A percentile compares a stretch with the other conserved stretches of the same genome.
Evolutionary conservation across 2,113 vertebrate genomes (phyloP).

Genomic region (Otolemur garnettii): DNA sequence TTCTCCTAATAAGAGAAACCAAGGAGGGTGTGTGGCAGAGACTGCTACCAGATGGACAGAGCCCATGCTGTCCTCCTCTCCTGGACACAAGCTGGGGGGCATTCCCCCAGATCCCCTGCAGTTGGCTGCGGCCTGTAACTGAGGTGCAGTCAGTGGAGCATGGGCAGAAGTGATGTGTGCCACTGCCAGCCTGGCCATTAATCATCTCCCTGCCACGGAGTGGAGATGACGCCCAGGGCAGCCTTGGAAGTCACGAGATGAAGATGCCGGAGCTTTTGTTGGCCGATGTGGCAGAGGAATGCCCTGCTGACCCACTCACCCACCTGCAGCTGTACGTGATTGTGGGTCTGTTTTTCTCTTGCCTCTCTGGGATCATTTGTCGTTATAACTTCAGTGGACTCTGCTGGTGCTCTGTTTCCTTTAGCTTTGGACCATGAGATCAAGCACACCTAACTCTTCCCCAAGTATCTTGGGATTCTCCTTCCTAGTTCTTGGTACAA

Average conservation of each 20-base stretch:
- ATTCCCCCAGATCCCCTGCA: neutral
- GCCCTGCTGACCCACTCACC: neutral
- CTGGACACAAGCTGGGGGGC: neutral
- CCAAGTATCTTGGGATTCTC: neutral
- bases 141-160: neutral
- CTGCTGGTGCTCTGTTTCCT: neutral
- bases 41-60: no score
- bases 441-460: neutral
- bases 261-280: neutral
- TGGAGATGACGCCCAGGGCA: neutral
- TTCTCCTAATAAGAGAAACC: neutral
- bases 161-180: neutral
- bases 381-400: neutral
- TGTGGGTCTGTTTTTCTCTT: neutral
- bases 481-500: neutral
- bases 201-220: accelerated
- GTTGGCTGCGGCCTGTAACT: neutral
- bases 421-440: neutral
- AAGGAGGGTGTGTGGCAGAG: neutral
- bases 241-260: neutral
- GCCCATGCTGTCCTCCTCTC: neutral
- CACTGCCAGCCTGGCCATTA: neutral
- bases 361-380: neutral
- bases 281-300: neutral
- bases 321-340: neutral